Percentiles rank a stretch among this genome's conserved stretches.
Evolutionary conservation across 2,888 invertebrate genomes (phyloP).

Genomic region (Cepaea hortensis): DNA sequence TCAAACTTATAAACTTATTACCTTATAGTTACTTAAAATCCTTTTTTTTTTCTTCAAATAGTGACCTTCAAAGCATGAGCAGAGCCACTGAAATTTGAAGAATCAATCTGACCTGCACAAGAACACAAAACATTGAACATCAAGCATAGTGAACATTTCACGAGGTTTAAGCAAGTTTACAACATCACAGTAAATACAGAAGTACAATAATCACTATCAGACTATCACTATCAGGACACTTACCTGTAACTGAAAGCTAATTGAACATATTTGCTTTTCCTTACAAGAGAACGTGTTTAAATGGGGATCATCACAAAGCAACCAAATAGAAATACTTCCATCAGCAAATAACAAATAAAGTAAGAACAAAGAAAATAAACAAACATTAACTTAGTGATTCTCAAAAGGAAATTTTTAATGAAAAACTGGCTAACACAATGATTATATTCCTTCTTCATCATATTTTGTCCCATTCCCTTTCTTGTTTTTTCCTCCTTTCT

Average conservation of each 20-base stretch:
- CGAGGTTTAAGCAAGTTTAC: not conserved
- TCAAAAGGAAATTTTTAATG: no score
- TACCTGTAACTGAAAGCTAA: not conserved
- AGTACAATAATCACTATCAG: not conserved
- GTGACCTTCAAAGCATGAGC: slow-evolving; percentile 49
- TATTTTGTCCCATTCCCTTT: no score
- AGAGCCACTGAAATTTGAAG: slow-evolving; percentile 39
- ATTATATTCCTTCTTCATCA: no score
- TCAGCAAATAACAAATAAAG: no score
- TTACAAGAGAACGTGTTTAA: no score
- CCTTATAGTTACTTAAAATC: not conserved
- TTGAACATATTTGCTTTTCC: no score
- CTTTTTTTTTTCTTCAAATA: slow-evolving; percentile 50
- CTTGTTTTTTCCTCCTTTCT: no score
- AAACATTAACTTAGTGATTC: no score
- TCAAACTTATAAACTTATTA: not conserved
- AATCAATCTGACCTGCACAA: slow-evolving; percentile 24
- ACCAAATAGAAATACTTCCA: no score
- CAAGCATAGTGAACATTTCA: slow-evolving; percentile 20
- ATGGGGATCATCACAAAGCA: no score
- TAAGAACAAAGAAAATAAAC: no score
- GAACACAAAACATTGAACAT: slow-evolving; percentile 3
- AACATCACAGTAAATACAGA: not conserved
- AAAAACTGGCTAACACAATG: no score
- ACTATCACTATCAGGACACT: not conserved